Evolutionary conservation across 2,888 invertebrate species (phyloP).

Genomic region (Micoletzkya japonica): DNA sequence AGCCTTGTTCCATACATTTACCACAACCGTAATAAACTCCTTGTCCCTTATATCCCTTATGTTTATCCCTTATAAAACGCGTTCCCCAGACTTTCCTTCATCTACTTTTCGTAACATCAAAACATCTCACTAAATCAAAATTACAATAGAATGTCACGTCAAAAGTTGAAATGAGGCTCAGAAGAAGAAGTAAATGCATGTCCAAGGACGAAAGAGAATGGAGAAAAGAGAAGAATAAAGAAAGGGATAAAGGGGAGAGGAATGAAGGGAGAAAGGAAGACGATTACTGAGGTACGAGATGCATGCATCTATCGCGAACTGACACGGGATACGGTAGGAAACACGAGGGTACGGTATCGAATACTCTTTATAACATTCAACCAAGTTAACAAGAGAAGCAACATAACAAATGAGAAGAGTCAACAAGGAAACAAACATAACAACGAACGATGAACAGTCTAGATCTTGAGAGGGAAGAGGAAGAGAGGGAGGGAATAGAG

Average conservation of each 20-base stretch:
- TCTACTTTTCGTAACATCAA: too few species aligned
- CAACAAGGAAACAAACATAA: background rate
- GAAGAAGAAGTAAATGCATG: background rate
- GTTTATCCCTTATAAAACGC: too few species aligned
- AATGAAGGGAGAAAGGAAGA: background rate
- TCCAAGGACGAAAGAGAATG: background rate
- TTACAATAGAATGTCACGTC: background rate
- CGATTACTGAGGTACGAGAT: background rate
- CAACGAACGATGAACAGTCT: conserved; percentile 5
- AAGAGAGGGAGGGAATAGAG: background rate
- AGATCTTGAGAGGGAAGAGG: conserved; percentile 7
- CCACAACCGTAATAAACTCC: too few species aligned
- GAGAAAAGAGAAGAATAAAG: background rate
- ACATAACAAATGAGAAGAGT: background rate
- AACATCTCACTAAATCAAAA: too few species aligned
- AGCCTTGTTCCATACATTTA: too few species aligned
- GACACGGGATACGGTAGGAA: too few species aligned
- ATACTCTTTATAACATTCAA: conserved; percentile 20
- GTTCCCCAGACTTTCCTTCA: too few species aligned
- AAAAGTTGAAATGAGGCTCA: background rate
- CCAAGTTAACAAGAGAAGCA: background rate
- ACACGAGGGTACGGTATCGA: too few species aligned
- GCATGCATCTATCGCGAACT: too few species aligned
- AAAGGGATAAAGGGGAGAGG: background rate
- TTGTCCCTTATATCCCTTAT: too few species aligned